Base-by-base conservation (phyloP, 92 coral and sea anemone species). In the Palythoa heliodiscus region DNA sequence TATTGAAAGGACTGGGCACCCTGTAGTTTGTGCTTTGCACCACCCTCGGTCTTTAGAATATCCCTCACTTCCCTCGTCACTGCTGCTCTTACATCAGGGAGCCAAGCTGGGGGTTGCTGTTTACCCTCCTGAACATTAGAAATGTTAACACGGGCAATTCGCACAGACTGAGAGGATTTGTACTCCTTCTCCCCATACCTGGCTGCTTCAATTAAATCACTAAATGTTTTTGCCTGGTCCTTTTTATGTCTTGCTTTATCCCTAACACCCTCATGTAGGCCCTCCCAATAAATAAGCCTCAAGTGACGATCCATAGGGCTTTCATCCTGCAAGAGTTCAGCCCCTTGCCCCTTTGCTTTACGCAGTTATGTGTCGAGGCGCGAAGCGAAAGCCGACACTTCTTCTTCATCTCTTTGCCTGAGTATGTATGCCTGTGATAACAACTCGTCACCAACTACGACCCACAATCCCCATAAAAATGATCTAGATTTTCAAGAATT, bases 261-360 rank as follows among this genome's bases (percentile, higher is more conserved):
- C n/a, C n/a, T n/a, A n/a, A n/a, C n/a, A n/a, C n/a, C n/a, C 20
- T 83, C 73, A 63, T 39, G 43, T 19, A 91, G 38, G 9, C 94
- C 94, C 67, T 88, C 91, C 91, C 94, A 91, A 67, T 88, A 91
- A 7, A 88, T 11, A 20, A 91, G 39, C 71, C 89, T 48, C 29
- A 91, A 52, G 38, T 91, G 94, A 17, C 82, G 24, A 11, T 91
- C 90, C 3, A 91, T 43, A 3, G 88, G 75, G 40, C 75, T 58
- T 70, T 71, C 89, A 54, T 89, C 91, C 13, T 68, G 87, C 22
- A 85, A 76, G 19, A n/a, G n/a, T n/a, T n/a, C n/a, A n/a, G n/a
- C n/a, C n/a, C n/a, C n/a, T n/a, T n/a, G n/a, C n/a, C n/a, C 63
- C 68, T 83, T 76, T 0, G 90, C 82, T 69, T 19, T 66, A 50